Conservation (phyloP, 2,113 vertebrate genomes). For the Albula goreensis region DNA sequence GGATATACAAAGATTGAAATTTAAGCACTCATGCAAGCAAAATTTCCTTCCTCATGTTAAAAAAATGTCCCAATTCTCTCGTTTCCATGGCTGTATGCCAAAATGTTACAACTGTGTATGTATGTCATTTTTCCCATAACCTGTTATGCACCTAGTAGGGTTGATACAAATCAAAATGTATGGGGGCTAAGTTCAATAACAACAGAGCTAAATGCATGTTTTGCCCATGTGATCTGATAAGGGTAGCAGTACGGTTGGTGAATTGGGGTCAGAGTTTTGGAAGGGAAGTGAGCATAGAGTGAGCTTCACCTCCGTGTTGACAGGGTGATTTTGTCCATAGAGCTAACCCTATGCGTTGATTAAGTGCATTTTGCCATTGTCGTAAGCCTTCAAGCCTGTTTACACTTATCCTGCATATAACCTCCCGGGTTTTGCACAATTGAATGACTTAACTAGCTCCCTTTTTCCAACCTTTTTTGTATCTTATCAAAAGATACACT, state of each 20-base stretch:
- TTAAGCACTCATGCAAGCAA: background rate
- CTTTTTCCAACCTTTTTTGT: no score
- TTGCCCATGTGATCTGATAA: background rate
- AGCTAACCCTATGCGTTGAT: background rate
- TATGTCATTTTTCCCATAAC: conserved; percentile 21
- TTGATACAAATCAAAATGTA: background rate
- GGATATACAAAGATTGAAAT: background rate
- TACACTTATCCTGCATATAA: conserved; percentile 51
- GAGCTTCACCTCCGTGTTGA: background rate
- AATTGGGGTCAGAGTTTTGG: background rate
- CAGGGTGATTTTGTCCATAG: background rate
- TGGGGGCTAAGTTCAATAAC: background rate
- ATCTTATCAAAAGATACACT: conserved; percentile 37
- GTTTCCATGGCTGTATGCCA: conserved; percentile 3
- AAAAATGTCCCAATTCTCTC: background rate
- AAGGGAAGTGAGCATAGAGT: background rate
- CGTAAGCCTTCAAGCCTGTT: conserved; percentile 72
- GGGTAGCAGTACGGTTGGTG: background rate
- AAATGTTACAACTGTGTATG: conserved; percentile 6
- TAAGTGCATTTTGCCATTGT: conserved; percentile 60
- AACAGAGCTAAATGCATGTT: background rate
- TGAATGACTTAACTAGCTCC: no score
- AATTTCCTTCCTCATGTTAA: background rate
- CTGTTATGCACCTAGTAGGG: conserved; percentile 33
- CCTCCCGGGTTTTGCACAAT: conserved; percentile 35